These are phyloP conservation scores for Bedellia somnulentella DNA, from an alignment of 2,888 invertebrate genomes.

Conservation along the genomic window DNA sequence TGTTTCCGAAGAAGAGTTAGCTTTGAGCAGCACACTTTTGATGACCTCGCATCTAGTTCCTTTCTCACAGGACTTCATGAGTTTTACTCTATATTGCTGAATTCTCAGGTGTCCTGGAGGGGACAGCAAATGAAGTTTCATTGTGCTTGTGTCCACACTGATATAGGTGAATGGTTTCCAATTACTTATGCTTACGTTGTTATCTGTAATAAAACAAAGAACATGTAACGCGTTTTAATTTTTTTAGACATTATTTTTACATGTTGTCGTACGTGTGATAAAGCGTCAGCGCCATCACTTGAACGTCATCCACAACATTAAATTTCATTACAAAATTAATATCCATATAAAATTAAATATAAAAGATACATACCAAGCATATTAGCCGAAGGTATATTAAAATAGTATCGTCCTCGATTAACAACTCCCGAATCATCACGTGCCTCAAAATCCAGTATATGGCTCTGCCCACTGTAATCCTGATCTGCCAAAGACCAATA, in stretches of 20 bases:
- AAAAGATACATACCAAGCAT: constrained; percentile 38
- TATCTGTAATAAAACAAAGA: constrained; percentile 18
- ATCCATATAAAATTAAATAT: background rate
- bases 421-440: constrained; percentile 28
- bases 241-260: too few relatives aligned
- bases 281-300: too few relatives aligned
- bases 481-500: constrained; percentile 34
- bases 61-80: constrained; percentile 23
- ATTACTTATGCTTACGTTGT: constrained; percentile 24
- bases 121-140: constrained; percentile 36
- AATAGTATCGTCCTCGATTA: constrained; percentile 40
- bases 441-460: constrained; percentile 43
- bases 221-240: too few relatives aligned
- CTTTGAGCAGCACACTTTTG: constrained; percentile 15
- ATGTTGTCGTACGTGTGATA: too few relatives aligned
- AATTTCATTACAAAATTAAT: background rate
- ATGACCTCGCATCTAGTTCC: constrained; percentile 15
- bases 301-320: background rate
- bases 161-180: constrained; percentile 51
- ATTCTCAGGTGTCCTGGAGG: constrained; percentile 31
- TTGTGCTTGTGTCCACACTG: constrained; percentile 28
- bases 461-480: constrained; percentile 27
- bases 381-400: constrained; percentile 39
- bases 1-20: constrained; percentile 27
- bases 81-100: constrained; percentile 24